These are phyloP conservation scores for Andrena hattorfiana DNA, from an alignment of 2,888 invertebrate species.

Conservation along the genomic window DNA sequence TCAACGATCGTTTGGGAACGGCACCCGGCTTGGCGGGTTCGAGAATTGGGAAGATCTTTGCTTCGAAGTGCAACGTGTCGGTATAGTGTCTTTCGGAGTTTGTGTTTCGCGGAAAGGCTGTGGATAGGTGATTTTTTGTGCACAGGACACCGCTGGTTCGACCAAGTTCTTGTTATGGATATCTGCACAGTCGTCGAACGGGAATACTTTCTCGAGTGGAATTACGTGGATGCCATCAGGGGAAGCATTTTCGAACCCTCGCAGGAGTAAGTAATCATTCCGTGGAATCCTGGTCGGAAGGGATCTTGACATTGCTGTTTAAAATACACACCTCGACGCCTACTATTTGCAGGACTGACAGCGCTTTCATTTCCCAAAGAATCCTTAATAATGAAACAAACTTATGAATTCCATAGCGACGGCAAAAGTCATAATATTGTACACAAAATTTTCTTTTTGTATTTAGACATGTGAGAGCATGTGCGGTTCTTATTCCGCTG, in stretches of 20 bases:
- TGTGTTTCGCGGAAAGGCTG: background rate
- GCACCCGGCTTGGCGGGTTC: background rate
- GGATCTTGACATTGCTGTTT: background rate
- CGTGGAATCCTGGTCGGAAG: background rate
- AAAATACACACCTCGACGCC: background rate
- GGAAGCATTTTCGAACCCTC: constrained; percentile 60
- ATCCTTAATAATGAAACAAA: no score
- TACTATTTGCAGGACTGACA: no score
- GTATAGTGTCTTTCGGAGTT: background rate
- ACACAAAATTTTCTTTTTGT: no score
- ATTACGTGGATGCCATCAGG: constrained; percentile 50
- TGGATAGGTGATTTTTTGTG: constrained; percentile 21
- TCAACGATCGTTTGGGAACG: constrained; percentile 31
- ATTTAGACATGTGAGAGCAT: no score
- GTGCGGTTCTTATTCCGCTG: background rate
- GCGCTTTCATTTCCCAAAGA: no score
- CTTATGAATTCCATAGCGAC: no score
- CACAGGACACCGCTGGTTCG: constrained; percentile 9
- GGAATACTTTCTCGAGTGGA: constrained; percentile 58
- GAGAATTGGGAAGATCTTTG: constrained; percentile 15
- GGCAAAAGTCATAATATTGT: no score
- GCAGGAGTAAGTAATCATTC: constrained; percentile 64
- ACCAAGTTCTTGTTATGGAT: constrained; percentile 63
- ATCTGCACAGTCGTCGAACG: constrained; percentile 38
- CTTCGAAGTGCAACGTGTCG: constrained; percentile 17